Percentiles rank a stretch among this genome's conserved stretches.
phyloP scores from a whole-genome alignment of 2,797 vertebrate genomes.

The Anas bahamensis region DNA sequence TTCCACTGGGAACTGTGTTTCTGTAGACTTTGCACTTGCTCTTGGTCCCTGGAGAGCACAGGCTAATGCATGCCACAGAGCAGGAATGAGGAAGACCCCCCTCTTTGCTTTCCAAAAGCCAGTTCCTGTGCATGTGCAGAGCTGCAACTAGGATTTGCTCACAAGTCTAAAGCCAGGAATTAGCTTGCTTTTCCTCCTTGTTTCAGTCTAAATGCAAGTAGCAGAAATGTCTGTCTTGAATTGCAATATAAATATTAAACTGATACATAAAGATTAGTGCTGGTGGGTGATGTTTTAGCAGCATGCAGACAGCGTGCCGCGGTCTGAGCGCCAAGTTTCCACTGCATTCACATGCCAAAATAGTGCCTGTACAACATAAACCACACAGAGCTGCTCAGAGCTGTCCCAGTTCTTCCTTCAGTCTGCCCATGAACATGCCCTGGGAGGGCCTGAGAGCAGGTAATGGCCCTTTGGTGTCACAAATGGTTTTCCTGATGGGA shows the following conservation, averaged over 20 bases:
- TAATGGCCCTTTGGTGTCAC: background rate
- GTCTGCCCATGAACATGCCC: background rate
- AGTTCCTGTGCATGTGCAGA: background rate
- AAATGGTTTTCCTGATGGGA: background rate
- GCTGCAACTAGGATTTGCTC: background rate
- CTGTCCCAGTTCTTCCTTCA: background rate
- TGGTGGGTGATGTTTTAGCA: background rate
- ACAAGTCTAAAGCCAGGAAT: background rate
- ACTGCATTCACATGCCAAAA: fast-evolving
- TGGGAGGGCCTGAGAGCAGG: background rate
- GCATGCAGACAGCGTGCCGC: background rate
- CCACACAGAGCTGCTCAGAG: background rate
- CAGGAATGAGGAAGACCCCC: background rate
- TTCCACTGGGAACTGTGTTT: background rate
- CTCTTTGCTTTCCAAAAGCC: background rate
- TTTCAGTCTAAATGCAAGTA: background rate
- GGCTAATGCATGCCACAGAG: background rate
- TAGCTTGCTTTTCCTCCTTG: background rate
- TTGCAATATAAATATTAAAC: background rate
- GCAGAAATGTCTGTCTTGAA: background rate
- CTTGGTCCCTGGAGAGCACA: background rate
- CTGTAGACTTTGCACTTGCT: background rate
- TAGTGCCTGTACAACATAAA: background rate
- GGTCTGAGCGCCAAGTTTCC: background rate
- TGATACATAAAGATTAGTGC: background rate